Conservation (phyloP, 2,113 vertebrate genomes). For the Gnathonemus longibarbis region DNA sequence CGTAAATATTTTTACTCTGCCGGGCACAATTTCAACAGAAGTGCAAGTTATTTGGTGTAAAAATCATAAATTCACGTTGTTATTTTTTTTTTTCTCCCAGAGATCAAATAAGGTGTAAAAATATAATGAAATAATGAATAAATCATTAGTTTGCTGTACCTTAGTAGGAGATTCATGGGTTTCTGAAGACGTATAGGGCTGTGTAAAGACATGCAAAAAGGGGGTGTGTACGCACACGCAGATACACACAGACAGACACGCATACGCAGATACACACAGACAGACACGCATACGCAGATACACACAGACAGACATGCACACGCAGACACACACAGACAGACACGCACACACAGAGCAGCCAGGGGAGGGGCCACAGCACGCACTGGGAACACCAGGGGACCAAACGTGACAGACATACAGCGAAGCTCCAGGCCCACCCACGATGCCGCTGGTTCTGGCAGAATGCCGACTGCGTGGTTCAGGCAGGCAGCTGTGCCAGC, state of each 20-base stretch:
- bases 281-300: background rate
- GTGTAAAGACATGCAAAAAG: constrained; percentile 3
- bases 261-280: background rate
- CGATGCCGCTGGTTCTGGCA: background rate
- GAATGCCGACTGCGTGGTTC: background rate
- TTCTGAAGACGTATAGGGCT: constrained; percentile 33
- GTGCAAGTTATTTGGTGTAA: constrained; percentile 8
- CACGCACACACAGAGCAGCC: constrained; percentile 47
- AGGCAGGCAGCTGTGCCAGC: background rate
- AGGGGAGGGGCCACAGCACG: constrained; percentile 16
- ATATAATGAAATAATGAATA: background rate
- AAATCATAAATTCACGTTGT: constrained; percentile 29
- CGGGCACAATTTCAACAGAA: background rate
- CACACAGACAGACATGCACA: background rate
- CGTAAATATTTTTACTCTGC: background rate
- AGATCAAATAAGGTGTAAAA: background rate
- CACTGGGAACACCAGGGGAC: background rate
- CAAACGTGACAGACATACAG: background rate
- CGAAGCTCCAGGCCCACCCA: background rate
- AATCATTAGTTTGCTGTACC: constrained; percentile 29
- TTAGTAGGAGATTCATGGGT: constrained; percentile 24
- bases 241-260: no score
- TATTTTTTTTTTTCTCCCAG: background rate
- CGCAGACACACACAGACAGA: constrained; percentile 14
- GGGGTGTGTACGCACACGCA: constrained; percentile 32